Evolutionary conservation across 2,113 vertebrate species (phyloP).

Genomic region (Trichechus manatus): DNA sequence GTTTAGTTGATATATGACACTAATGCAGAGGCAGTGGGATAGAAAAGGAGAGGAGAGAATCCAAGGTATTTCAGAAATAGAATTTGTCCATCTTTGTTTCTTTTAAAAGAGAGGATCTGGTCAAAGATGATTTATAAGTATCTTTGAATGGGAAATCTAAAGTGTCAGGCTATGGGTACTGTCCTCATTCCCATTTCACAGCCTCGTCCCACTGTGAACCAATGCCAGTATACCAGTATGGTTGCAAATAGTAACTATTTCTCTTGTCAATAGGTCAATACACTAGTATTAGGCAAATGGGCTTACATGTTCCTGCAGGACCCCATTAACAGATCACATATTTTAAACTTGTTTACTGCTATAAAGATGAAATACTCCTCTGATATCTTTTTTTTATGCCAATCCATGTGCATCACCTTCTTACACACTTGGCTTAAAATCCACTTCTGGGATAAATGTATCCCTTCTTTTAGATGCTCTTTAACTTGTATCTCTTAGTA

Average conservation of each 20-base stretch:
- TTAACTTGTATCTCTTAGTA: background rate
- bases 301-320: background rate
- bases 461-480: background rate
- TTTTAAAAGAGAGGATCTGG: background rate
- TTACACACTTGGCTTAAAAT: slow-evolving; percentile 16
- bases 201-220: background rate
- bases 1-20: background rate
- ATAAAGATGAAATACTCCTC: background rate
- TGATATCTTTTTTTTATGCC: background rate
- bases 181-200: background rate
- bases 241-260: background rate
- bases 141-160: background rate
- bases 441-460: background rate
- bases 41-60: background rate
- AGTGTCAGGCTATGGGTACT: background rate
- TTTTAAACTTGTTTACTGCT: background rate
- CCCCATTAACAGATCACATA: background rate
- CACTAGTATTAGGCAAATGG: background rate
- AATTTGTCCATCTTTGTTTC: background rate
- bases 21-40: background rate
- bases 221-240: background rate
- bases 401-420: background rate
- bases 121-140: background rate
- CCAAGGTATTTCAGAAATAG: background rate
- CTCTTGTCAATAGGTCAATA: background rate